Percentiles rank a stretch among this genome's conserved stretches.
These are phyloP conservation scores for Lithophane semibrunnea DNA, from an alignment of 2,888 invertebrate genomes.

Conservation along the genomic window DNA sequence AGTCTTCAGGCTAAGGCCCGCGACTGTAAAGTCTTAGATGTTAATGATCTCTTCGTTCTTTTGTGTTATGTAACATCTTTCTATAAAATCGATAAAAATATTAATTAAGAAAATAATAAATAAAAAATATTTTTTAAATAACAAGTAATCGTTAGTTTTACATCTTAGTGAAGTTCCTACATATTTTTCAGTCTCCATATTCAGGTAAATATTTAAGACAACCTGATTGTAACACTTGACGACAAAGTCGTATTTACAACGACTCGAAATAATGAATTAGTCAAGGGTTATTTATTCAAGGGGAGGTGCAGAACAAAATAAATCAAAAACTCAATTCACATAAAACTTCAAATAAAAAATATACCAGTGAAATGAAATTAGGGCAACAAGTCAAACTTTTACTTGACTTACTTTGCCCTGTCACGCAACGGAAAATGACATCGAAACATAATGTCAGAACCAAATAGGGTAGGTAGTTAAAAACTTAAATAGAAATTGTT, in stretches of 20 bases:
- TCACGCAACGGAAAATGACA: slow-evolving; percentile 85
- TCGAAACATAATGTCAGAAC: slow-evolving; percentile 79
- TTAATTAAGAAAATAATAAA: too few species aligned
- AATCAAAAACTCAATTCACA: slow-evolving; percentile 81
- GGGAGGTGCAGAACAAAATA: slow-evolving; percentile 68
- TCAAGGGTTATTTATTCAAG: slow-evolving; percentile 53
- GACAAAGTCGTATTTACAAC: slow-evolving; percentile 50
- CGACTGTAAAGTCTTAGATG: too few species aligned
- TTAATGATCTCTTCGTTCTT: too few species aligned
- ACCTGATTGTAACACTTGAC: slow-evolving; percentile 34
- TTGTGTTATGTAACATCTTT: too few species aligned
- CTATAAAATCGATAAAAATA: too few species aligned
- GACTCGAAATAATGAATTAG: slow-evolving; percentile 48
- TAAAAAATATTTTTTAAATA: neutral
- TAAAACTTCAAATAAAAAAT: slow-evolving; percentile 83
- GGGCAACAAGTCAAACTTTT: slow-evolving; percentile 85
- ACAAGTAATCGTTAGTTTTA: neutral
- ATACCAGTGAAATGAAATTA: slow-evolving; percentile 84
- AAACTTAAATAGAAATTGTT: slow-evolving; percentile 69
- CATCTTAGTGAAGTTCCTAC: neutral
- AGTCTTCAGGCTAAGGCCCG: too few species aligned
- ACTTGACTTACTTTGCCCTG: slow-evolving; percentile 83
- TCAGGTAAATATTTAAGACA: slow-evolving; percentile 7
- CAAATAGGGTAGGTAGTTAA: slow-evolving; percentile 75
- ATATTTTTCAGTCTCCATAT: neutral